Conservation (phyloP, 1,140 invertebrate species). For the Megalopta genalis region DNA sequence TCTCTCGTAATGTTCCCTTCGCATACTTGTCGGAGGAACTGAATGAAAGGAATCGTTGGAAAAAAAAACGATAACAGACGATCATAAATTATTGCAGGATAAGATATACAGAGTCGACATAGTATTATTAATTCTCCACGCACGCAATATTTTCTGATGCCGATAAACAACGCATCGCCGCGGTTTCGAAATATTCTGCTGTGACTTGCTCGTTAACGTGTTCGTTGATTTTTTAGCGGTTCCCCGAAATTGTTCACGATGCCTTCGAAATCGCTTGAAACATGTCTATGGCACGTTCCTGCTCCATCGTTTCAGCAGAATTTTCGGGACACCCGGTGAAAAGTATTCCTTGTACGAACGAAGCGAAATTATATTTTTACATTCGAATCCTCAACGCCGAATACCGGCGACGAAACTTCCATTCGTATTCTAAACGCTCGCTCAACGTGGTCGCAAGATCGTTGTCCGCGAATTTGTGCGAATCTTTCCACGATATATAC, state of each 20-base stretch:
- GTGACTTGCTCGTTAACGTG: not conserved
- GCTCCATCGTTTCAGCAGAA: not conserved
- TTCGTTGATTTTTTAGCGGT: not conserved
- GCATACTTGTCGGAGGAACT: no score
- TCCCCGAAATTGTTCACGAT: not conserved
- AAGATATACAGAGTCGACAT: not conserved
- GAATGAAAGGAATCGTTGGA: no score
- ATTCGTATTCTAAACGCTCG: not conserved
- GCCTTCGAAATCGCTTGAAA: not conserved
- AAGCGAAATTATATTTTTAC: not conserved
- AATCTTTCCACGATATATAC: not conserved
- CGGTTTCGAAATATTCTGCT: not conserved
- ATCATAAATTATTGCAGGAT: no score
- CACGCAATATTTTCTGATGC: not conserved
- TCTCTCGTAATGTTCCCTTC: no score
- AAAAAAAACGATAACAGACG: no score
- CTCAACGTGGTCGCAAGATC: not conserved
- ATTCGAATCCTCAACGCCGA: not conserved
- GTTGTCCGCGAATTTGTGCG: not conserved
- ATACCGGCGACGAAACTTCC: not conserved
- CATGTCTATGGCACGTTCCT: conserved; percentile 24
- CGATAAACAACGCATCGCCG: not conserved
- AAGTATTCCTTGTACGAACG: no score
- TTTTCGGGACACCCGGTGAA: no score
- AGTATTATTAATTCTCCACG: not conserved